Evolutionary conservation across 2,113 vertebrate species (phyloP).

Genomic region (Dinomys branickii): DNA sequence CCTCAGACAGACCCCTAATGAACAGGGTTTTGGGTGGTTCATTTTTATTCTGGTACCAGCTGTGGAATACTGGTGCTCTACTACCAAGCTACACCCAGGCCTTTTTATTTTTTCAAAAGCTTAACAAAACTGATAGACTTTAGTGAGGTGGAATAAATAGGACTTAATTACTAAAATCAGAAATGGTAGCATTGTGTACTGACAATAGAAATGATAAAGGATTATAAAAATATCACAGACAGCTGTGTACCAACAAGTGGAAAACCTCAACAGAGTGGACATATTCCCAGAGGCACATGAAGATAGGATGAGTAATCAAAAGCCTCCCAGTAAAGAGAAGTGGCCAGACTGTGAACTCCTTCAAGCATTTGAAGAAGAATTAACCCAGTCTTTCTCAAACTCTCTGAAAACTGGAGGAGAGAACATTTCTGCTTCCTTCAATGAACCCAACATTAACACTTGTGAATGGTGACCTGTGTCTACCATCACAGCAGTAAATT

Average conservation of each 20-base stretch:
- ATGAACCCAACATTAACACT: not conserved
- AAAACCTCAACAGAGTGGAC: not conserved
- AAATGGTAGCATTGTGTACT: not conserved
- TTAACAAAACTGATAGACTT: not conserved
- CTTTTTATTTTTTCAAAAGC: not conserved
- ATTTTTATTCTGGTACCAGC: no score
- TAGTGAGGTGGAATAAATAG: not conserved
- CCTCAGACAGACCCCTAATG: no score
- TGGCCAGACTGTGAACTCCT: not conserved
- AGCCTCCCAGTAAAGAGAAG: not conserved
- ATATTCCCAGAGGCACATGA: not conserved
- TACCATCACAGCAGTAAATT: not conserved
- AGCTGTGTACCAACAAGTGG: not conserved
- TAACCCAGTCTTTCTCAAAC: not conserved
- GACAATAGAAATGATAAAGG: not conserved
- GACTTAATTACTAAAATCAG: not conserved
- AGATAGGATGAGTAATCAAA: not conserved
- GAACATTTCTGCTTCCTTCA: not conserved
- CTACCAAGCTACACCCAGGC: no score
- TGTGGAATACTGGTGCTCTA: no score
- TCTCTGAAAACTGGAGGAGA: not conserved
- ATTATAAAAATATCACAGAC: not conserved
- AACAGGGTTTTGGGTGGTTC: no score
- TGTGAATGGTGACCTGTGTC: not conserved
- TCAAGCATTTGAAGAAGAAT: not conserved